These are phyloP conservation scores for Bombus waltoni DNA, from an alignment of 1,140 invertebrate genomes.

Conservation along the genomic window DNA sequence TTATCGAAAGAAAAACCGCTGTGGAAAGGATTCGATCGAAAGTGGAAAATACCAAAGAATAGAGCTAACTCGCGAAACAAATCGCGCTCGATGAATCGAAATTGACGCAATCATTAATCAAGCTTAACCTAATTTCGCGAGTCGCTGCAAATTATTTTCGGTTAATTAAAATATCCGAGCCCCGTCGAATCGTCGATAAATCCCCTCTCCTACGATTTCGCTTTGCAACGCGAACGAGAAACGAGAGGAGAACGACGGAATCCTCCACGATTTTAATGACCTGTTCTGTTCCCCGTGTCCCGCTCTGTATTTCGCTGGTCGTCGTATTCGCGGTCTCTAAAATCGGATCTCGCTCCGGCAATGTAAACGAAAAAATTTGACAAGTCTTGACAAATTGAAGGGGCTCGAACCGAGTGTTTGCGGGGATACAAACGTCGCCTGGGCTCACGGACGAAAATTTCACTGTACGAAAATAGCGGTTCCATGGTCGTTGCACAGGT, in stretches of 20 bases:
- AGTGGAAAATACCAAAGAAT: too few relatives aligned
- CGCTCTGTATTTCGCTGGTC: background rate
- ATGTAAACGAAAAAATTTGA: constrained; percentile 61
- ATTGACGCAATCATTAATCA: background rate
- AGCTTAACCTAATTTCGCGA: constrained; percentile 17
- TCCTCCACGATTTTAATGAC: constrained; percentile 1
- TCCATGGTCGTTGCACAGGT: too few relatives aligned
- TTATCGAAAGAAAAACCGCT: too few relatives aligned
- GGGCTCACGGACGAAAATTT: constrained; percentile 35
- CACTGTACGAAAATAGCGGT: background rate
- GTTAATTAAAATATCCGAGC: constrained; percentile 8
- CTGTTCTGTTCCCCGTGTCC: too few relatives aligned
- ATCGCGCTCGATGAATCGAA: background rate
- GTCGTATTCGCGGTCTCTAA: constrained; percentile 11
- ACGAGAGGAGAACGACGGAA: accelerated
- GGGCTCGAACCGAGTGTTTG: constrained; percentile 20
- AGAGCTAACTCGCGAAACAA: background rate
- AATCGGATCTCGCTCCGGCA: constrained; percentile 26
- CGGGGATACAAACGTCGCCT: constrained; percentile 46
- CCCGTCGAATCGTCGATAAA: background rate
- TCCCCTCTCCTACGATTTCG: background rate
- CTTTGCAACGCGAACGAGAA: background rate
- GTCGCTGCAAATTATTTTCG: constrained; percentile 1
- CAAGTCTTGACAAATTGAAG: constrained; percentile 63
- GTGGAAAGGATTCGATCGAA: too few relatives aligned